phyloP scores from a whole-genome alignment of 2,113 vertebrate species.

The Chaetorhynchus papuensis region DNA sequence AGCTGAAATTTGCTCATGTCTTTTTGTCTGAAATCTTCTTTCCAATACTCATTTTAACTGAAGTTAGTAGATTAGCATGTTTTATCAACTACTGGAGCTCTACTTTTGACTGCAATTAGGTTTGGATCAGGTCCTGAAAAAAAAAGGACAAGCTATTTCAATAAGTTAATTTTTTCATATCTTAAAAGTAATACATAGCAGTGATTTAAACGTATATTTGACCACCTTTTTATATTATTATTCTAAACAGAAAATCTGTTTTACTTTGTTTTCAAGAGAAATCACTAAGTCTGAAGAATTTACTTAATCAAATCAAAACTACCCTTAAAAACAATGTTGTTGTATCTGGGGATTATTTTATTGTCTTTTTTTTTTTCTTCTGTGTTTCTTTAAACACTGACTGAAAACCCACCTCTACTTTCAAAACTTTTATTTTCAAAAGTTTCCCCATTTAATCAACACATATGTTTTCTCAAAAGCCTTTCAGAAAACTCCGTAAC shows the following conservation, averaged over 20 bases:
- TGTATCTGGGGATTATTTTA: not conserved
- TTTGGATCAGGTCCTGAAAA: not conserved
- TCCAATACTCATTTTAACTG: not conserved
- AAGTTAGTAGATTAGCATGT: not conserved
- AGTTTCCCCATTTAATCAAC: not conserved
- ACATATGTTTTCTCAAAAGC: not conserved
- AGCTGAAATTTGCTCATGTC: not conserved
- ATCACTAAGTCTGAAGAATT: not conserved
- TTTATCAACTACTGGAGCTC: not conserved
- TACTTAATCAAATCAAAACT: not conserved
- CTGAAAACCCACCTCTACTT: not conserved
- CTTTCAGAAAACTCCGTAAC: not conserved
- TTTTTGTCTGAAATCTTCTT: not conserved
- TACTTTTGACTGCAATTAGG: not conserved
- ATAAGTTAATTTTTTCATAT: not conserved
- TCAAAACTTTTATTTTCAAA: not conserved
- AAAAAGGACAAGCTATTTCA: not conserved
- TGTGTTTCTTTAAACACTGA: not conserved
- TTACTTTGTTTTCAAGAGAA: not conserved
- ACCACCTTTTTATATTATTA: not conserved
- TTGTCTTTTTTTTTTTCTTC: not conserved
- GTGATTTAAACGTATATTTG: not conserved
- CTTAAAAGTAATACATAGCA: not conserved
- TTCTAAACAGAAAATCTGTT: not conserved
- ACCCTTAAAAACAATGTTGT: not conserved